Percentiles rank a stretch among this genome's conserved stretches.
Evolutionary conservation across 2,888 invertebrate species (phyloP).

Genomic region (Torymus tubicola): DNA sequence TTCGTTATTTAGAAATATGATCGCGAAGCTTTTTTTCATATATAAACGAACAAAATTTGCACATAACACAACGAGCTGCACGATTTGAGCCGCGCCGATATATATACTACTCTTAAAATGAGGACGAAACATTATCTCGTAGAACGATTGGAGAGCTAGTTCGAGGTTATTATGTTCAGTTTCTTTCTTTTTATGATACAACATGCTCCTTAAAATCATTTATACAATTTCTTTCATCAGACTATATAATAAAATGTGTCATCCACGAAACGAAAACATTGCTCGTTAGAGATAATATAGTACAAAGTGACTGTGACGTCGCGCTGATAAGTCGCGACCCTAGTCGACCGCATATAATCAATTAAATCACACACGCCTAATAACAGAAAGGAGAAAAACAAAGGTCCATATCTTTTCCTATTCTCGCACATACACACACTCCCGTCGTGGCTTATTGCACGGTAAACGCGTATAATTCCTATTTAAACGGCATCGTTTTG

Average conservation of each 20-base stretch:
- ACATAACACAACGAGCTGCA: slow-evolving; percentile 52
- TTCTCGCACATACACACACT: background rate
- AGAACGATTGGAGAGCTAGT: slow-evolving; percentile 46
- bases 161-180: slow-evolving; percentile 52
- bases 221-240: slow-evolving; percentile 53
- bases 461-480: slow-evolving; percentile 24
- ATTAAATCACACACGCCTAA: slow-evolving; percentile 48
- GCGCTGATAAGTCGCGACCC: background rate
- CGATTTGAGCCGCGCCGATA: slow-evolving; percentile 32
- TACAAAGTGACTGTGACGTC: slow-evolving; percentile 38
- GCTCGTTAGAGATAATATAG: slow-evolving; percentile 43
- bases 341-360: slow-evolving; percentile 15
- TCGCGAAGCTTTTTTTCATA: slow-evolving; percentile 30
- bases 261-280: slow-evolving; percentile 40
- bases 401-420: slow-evolving; percentile 16
- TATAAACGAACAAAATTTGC: slow-evolving; percentile 53
- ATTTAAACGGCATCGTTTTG: slow-evolving; percentile 63
- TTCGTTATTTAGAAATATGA: slow-evolving; percentile 27
- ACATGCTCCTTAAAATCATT: slow-evolving; percentile 45
- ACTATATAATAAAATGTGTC: slow-evolving; percentile 42
- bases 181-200: slow-evolving; percentile 49
- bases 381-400: slow-evolving; percentile 39
- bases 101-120: slow-evolving; percentile 49
- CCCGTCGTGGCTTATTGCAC: slow-evolving; percentile 49
- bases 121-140: slow-evolving; percentile 49